Percentiles rank a stretch among this genome's conserved stretches.
phyloP scores from a whole-genome alignment of 2,888 invertebrate species.

The Drosophila prostipennis region DNA sequence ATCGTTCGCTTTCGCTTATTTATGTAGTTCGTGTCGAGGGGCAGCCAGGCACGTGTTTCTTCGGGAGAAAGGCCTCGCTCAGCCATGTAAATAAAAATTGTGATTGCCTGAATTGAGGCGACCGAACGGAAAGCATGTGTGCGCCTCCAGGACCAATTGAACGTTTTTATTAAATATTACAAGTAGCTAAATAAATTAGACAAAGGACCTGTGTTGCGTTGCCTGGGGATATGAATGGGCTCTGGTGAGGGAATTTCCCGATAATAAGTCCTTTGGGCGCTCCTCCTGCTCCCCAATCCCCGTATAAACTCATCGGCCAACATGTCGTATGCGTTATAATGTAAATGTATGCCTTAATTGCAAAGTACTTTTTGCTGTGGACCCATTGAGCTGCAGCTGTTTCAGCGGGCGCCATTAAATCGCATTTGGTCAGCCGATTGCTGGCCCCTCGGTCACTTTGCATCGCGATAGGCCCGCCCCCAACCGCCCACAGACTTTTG shows the following conservation, averaged over 20 bases:
- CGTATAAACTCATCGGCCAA: constrained; percentile 5
- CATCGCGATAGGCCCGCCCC: constrained; percentile 43
- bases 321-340: constrained; percentile 61
- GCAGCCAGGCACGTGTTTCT: constrained; percentile 58
- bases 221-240: constrained; percentile 31
- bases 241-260: not conserved
- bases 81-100: constrained; percentile 71
- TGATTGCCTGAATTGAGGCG: constrained; percentile 71
- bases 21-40: constrained; percentile 73
- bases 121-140: not conserved
- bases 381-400: constrained; percentile 48
- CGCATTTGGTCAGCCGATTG: constrained; percentile 62
- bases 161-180: constrained; percentile 73
- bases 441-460: constrained; percentile 26
- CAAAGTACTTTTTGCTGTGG: constrained; percentile 33
- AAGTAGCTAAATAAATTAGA: constrained; percentile 68
- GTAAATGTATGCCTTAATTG: constrained; percentile 74
- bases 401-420: constrained; percentile 62
- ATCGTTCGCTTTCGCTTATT: constrained; percentile 68
- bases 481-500: not conserved
- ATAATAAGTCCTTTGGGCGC: constrained; percentile 1
- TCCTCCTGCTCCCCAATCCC: not conserved
- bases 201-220: constrained; percentile 43
- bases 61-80: not conserved
- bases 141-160: constrained; percentile 45